These are phyloP conservation scores for Anomalospiza imberbis DNA, from an alignment of 2,797 vertebrate species.

Conservation along the genomic window DNA sequence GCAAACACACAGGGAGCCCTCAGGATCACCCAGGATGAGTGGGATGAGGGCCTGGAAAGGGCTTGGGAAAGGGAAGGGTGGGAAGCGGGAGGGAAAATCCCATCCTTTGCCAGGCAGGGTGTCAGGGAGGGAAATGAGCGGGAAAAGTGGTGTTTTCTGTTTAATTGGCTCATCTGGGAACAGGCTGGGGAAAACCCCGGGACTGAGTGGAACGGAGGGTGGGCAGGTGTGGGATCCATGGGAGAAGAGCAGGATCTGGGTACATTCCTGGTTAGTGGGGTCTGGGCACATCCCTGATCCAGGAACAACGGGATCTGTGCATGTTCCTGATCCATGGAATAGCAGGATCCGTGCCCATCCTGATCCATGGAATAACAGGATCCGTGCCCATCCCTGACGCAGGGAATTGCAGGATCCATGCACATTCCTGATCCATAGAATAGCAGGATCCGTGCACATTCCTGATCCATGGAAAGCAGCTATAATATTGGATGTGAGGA, in stretches of 20 bases:
- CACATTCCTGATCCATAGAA: neutral
- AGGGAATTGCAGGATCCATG: too few relatives aligned
- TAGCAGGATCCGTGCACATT: rapidly evolving
- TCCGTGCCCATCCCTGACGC: too few relatives aligned
- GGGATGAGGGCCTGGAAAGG: neutral
- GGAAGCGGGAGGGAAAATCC: neutral
- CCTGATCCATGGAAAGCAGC: neutral
- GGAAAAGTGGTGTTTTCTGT: neutral
- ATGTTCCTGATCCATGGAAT: too few relatives aligned
- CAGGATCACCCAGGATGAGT: neutral
- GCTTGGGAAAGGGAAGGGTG: neutral
- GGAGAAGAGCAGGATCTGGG: neutral
- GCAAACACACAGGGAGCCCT: neutral
- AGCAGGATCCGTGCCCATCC: too few relatives aligned
- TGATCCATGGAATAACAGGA: too few relatives aligned
- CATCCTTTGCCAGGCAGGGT: neutral
- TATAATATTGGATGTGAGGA: too few relatives aligned
- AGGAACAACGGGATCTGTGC: too few relatives aligned
- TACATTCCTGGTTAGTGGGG: too few relatives aligned
- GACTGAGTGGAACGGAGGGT: rapidly evolving
- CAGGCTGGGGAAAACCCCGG: neutral
- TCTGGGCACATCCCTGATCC: neutral
- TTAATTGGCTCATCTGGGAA: neutral
- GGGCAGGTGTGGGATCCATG: neutral
- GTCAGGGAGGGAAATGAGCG: rapidly evolving